Evolutionary conservation across 2,113 vertebrate species (phyloP).

Genomic region (Paedocypris sp.): DNA sequence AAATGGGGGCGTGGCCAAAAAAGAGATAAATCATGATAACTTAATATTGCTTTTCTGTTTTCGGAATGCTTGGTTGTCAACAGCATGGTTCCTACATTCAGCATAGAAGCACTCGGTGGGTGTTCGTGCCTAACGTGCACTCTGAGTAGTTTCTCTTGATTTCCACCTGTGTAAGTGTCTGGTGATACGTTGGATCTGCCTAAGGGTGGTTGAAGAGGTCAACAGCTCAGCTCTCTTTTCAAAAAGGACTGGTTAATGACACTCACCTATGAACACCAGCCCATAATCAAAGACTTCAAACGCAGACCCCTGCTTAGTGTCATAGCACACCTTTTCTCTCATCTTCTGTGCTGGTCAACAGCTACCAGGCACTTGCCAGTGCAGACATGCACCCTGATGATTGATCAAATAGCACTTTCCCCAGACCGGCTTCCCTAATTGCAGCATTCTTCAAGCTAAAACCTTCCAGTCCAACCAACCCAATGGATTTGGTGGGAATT

Average conservation of each 20-base stretch:
- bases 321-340: constrained; percentile 45
- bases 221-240: too few relatives aligned
- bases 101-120: too few relatives aligned
- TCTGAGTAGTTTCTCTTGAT: too few relatives aligned
- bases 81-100: too few relatives aligned
- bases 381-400: constrained; percentile 52
- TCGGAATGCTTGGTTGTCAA: too few relatives aligned
- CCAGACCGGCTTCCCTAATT: constrained; percentile 34
- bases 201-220: constrained; percentile 39
- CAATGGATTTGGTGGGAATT: too few relatives aligned
- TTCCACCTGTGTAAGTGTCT: neutral
- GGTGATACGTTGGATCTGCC: constrained; percentile 37
- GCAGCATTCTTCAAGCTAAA: constrained; percentile 38
- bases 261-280: constrained; percentile 49
- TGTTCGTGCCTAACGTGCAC: too few relatives aligned
- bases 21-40: too few relatives aligned
- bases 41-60: too few relatives aligned
- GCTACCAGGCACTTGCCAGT: constrained; percentile 42
- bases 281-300: constrained; percentile 42
- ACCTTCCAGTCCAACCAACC: neutral
- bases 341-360: constrained; percentile 11
- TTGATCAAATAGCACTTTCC: constrained; percentile 56
- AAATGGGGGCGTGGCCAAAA: too few relatives aligned
- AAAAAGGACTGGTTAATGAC: constrained; percentile 47
- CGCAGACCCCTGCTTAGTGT: constrained; percentile 42